Percentiles rank a stretch among this genome's conserved stretches.
Conservation (phyloP, 2,888 invertebrate genomes). For the Petrolisthes cinctipes region DNA sequence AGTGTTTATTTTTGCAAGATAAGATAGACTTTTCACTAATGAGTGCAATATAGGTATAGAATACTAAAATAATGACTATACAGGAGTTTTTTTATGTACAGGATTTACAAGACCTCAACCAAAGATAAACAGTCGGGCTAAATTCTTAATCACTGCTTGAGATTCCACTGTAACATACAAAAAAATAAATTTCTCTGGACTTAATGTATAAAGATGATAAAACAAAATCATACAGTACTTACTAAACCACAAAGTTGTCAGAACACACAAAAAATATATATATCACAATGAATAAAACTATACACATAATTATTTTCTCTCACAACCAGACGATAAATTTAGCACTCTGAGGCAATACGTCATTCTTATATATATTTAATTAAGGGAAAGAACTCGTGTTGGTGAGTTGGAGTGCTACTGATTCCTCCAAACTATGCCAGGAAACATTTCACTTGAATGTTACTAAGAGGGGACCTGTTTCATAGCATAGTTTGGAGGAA, state of each 20-base stretch:
- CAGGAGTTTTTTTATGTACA: conserved; percentile 53
- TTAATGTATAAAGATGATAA: not conserved
- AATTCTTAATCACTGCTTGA: conserved; percentile 41
- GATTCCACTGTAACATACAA: conserved; percentile 23
- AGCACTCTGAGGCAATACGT: not conserved
- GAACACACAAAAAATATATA: not conserved
- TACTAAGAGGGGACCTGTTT: no score
- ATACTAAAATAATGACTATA: conserved; percentile 63
- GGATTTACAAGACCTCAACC: conserved; percentile 61
- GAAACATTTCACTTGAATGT: no score
- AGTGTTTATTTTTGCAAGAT: conserved; percentile 53
- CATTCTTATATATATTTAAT: no score
- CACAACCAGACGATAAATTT: conserved; percentile 37
- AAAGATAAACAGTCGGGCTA: conserved; percentile 41
- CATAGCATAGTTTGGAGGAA: no score
- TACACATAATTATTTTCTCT: conserved; percentile 16
- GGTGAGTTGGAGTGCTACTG: no score
- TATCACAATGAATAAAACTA: conserved; percentile 46
- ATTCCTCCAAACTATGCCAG: no score
- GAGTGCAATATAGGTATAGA: conserved; percentile 57
- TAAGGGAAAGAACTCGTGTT: no score
- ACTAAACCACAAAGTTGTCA: conserved; percentile 34
- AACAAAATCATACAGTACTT: not conserved
- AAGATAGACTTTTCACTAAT: conserved; percentile 46
- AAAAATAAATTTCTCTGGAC: conserved; percentile 17